Conservation (phyloP, 2,888 invertebrate species). For the Drosophila colorata region DNA sequence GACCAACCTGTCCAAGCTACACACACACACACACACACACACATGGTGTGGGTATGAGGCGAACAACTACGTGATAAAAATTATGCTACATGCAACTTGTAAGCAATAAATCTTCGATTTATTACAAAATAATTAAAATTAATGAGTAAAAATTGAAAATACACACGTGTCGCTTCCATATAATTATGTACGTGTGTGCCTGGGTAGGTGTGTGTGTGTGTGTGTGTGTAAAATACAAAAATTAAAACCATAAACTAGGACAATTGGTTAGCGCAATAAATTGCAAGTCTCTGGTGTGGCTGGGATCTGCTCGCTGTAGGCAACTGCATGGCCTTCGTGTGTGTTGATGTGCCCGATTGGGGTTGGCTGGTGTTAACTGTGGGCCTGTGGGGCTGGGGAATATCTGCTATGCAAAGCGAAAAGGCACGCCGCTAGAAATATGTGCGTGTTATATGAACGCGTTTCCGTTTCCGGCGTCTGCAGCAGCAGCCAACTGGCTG, state of each 20-base stretch:
- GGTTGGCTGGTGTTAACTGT: too few relatives aligned
- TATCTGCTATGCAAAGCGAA: constrained; percentile 45
- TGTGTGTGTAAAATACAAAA: constrained; percentile 48
- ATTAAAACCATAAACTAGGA: constrained; percentile 68
- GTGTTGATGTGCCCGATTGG: too few relatives aligned
- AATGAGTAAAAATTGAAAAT: constrained; percentile 80
- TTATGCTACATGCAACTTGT: constrained; percentile 70
- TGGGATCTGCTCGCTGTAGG: background rate
- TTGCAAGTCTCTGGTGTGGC: constrained; percentile 28
- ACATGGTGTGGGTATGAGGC: constrained; percentile 1
- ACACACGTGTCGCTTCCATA: constrained; percentile 62
- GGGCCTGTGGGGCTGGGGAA: background rate
- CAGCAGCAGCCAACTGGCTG: constrained; percentile 18
- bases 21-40: constrained; percentile 3
- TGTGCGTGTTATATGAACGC: constrained; percentile 57
- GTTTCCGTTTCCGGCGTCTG: constrained; percentile 56
- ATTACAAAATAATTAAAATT: constrained; percentile 81
- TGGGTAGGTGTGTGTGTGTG: constrained; percentile 17
- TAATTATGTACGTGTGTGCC: constrained; percentile 9
- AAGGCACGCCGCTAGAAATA: constrained; percentile 32
- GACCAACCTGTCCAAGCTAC: constrained; percentile 17
- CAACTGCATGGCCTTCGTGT: background rate
- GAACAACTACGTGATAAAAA: constrained; percentile 71
- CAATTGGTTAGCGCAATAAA: constrained; percentile 62
- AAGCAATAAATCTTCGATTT: constrained; percentile 80